A percentile compares a stretch with the other conserved stretches of the same genome.
phyloP scores from a whole-genome alignment of 2,888 invertebrate genomes.

The Coenonympha arcania region DNA sequence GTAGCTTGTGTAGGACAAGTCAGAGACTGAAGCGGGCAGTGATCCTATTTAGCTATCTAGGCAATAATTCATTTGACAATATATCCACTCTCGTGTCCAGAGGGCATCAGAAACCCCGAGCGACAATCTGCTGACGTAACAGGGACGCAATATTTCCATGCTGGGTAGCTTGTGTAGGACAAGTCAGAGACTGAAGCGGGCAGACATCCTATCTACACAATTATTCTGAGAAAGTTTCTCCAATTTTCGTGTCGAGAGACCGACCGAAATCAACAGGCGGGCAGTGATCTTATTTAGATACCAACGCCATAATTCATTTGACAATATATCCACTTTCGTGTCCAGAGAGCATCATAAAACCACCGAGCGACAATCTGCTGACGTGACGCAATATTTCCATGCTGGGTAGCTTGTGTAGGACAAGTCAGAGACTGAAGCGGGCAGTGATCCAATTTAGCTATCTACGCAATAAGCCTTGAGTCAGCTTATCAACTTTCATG shows the following conservation, averaged over 20 bases:
- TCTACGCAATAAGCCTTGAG: background rate
- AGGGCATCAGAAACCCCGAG: constrained; percentile 6
- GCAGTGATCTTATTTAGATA: too few relatives aligned
- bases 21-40: too few relatives aligned
- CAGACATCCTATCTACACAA: background rate
- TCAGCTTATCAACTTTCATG: background rate
- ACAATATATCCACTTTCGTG: too few relatives aligned
- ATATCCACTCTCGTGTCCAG: background rate
- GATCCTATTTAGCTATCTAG: background rate
- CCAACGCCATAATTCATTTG: too few relatives aligned
- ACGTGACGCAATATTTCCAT: background rate
- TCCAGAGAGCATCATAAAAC: too few relatives aligned
- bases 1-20: too few relatives aligned
- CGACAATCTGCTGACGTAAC: constrained; percentile 16
- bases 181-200: background rate
- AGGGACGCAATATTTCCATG: constrained; percentile 10
- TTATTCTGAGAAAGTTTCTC: background rate
- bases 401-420: too few relatives aligned
- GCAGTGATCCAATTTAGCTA: background rate
- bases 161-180: background rate
- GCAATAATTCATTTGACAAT: background rate
- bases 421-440: too few relatives aligned
- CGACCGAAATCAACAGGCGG: too few relatives aligned
- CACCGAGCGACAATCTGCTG: too few relatives aligned
- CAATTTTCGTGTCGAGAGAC: too few relatives aligned